Conservation (phyloP, 1,140 invertebrate species). For the Ceratitis capitata region DNA sequence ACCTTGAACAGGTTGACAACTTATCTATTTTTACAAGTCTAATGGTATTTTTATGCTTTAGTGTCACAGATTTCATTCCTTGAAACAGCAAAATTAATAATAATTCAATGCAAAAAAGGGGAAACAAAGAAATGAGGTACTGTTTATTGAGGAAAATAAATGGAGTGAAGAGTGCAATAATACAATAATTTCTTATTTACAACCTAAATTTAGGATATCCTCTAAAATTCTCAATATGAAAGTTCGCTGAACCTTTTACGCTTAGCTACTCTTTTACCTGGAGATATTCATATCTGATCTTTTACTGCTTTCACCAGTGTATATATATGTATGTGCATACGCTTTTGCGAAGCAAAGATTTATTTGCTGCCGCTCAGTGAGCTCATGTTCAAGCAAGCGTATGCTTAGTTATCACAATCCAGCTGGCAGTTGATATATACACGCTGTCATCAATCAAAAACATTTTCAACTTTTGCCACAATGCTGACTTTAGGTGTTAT, state of each 20-base stretch:
- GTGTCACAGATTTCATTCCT: not conserved
- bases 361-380: not conserved
- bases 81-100: not conserved
- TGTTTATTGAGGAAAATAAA: not conserved
- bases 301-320: too few relatives aligned
- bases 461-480: not conserved
- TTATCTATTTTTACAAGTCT: not conserved
- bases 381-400: not conserved
- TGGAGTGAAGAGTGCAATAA: not conserved
- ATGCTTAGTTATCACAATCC: not conserved
- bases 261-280: too few relatives aligned
- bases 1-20: not conserved
- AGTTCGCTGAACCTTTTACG: too few relatives aligned
- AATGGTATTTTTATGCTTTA: not conserved
- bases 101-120: too few relatives aligned
- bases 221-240: too few relatives aligned
- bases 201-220: too few relatives aligned
- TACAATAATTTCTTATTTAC: too few relatives aligned
- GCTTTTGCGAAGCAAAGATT: too few relatives aligned
- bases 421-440: not conserved
- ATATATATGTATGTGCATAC: too few relatives aligned
- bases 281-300: too few relatives aligned
- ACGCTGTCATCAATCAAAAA: conserved; percentile 10
- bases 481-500: not conserved
- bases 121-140: not conserved